Evolutionary conservation across 2,888 invertebrate species (phyloP).

Genomic region (Melieria omissa): DNA sequence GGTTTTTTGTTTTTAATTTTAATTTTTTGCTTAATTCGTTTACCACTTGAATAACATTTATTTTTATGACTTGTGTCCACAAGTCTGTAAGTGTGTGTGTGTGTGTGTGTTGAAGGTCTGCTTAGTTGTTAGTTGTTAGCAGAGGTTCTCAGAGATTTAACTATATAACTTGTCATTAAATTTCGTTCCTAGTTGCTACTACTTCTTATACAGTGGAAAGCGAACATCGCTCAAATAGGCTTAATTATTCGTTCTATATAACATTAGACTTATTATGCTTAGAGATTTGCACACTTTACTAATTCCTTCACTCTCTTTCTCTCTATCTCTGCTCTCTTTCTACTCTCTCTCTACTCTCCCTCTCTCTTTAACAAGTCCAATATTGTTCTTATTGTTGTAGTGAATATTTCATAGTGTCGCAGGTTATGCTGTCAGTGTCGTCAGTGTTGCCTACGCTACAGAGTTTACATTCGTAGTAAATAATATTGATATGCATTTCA

Average conservation of each 20-base stretch:
- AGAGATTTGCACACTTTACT: slow-evolving; percentile 22
- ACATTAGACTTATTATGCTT: slow-evolving; percentile 40
- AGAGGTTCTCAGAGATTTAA: too few species aligned
- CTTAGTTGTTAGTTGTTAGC: too few species aligned
- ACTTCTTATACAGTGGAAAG: slow-evolving; percentile 55
- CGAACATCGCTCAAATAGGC: slow-evolving; percentile 61
- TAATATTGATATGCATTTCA: slow-evolving; percentile 39
- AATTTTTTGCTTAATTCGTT: slow-evolving; percentile 28
- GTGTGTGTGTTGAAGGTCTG: too few species aligned
- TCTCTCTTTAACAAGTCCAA: slow-evolving; percentile 18
- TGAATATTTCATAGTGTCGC: slow-evolving; percentile 11
- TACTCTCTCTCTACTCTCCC: slow-evolving; percentile 18
- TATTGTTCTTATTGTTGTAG: not conserved
- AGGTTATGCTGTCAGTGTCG: slow-evolving; percentile 49
- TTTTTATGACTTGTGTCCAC: too few species aligned
- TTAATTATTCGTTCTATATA: slow-evolving; percentile 43
- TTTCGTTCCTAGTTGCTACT: slow-evolving; percentile 19
- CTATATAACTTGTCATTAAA: too few species aligned
- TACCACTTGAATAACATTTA: too few species aligned
- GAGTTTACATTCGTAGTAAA: slow-evolving; percentile 45
- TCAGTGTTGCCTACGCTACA: slow-evolving; percentile 55
- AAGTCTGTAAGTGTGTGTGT: too few species aligned
- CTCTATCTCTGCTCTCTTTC: slow-evolving; percentile 28
- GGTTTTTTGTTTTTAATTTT: slow-evolving; percentile 31
- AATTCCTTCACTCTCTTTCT: slow-evolving; percentile 11